phyloP scores from a whole-genome alignment of 2,888 invertebrate genomes.

The Rhamphomyia laevipes region DNA sequence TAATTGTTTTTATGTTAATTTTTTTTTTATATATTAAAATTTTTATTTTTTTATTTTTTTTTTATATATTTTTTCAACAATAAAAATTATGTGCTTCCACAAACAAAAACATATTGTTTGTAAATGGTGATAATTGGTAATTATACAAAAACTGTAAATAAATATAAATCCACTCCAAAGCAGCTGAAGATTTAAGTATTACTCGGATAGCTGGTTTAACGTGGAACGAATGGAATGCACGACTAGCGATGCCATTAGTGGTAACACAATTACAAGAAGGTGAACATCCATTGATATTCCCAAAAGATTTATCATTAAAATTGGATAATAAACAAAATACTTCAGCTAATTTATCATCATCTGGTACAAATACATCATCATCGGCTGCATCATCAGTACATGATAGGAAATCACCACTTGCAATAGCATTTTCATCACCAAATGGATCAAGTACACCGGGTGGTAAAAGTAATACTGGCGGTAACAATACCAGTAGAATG shows the following conservation, averaged over 20 bases:
- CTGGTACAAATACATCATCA: constrained; percentile 16
- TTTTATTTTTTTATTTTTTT: background rate
- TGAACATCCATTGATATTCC: constrained; percentile 36
- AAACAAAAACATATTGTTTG: constrained; percentile 5
- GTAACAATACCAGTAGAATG: constrained; percentile 16
- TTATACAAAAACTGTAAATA: constrained; percentile 2
- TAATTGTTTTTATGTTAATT: background rate
- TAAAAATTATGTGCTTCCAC: background rate
- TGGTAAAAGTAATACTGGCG: constrained; percentile 8
- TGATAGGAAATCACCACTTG: constrained; percentile 22
- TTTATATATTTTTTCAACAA: background rate
- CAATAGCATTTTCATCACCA: constrained; percentile 12
- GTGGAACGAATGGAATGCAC: constrained; percentile 64
- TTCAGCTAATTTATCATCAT: constrained; percentile 8
- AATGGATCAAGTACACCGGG: constrained; percentile 11
- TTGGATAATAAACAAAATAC: constrained; percentile 26
- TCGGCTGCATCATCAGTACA: constrained; percentile 20
- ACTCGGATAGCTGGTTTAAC: constrained; percentile 54
- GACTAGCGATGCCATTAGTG: constrained; percentile 60
- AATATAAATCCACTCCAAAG: constrained; percentile 5
- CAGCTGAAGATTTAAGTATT: constrained; percentile 58
- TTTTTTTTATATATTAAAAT: constrained; percentile 9
- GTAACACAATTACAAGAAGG: constrained; percentile 47
- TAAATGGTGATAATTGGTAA: background rate
- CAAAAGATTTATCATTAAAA: constrained; percentile 33